Conservation (phyloP, 2,113 vertebrate genomes). For the Gnathonemus echidnorhynchus region DNA sequence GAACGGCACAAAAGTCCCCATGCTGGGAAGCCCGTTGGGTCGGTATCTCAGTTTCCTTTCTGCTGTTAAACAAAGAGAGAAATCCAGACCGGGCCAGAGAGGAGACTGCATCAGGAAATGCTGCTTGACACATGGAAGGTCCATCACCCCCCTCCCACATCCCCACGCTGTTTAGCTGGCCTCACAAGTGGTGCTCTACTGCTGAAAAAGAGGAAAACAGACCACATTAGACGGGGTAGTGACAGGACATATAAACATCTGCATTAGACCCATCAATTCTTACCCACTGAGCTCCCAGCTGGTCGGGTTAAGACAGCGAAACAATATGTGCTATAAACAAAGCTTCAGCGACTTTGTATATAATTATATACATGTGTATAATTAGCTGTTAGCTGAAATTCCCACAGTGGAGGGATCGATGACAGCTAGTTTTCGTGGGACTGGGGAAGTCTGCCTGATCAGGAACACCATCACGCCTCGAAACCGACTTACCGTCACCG, state of each 20-base stretch:
- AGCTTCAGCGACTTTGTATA: background rate
- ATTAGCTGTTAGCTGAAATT: conserved; percentile 8
- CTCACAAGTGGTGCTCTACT: background rate
- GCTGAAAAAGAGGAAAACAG: background rate
- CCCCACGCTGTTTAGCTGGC: background rate
- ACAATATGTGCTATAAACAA: background rate
- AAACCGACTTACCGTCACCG: background rate
- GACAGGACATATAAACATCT: background rate
- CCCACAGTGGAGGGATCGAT: background rate
- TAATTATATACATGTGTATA: background rate
- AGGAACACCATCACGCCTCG: background rate
- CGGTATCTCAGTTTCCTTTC: background rate
- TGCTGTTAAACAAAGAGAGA: background rate
- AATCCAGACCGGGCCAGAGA: background rate
- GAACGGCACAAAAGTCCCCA: background rate
- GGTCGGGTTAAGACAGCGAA: background rate
- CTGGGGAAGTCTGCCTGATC: background rate
- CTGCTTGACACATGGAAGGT: background rate
- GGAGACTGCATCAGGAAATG: background rate
- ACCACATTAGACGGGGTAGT: background rate
- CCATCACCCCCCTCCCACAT: background rate
- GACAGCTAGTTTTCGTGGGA: background rate
- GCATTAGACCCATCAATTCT: background rate
- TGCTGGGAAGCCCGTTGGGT: background rate
- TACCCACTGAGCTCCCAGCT: background rate